These are phyloP conservation scores for Paradoxurus hermaphroditus DNA, from an alignment of 2,113 vertebrate genomes.

Conservation along the genomic window DNA sequence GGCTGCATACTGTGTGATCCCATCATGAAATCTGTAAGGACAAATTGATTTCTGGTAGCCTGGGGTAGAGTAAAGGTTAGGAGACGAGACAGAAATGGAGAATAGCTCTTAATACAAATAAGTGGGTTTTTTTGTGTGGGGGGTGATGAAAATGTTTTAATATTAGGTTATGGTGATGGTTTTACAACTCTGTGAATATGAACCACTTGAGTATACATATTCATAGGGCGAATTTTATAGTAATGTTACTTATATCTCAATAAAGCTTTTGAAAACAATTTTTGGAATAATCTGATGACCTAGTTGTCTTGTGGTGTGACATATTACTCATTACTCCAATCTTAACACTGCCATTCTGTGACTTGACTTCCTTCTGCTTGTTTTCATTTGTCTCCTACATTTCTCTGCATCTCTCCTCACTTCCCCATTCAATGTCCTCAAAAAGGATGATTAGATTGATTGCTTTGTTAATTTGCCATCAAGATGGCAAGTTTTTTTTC, in stretches of 20 bases:
- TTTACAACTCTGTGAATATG: neutral
- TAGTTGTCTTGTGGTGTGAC: neutral
- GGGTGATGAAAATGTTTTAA: neutral
- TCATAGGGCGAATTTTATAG: neutral
- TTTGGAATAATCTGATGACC: neutral
- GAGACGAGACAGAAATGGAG: neutral
- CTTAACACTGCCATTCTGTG: neutral
- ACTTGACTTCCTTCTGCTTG: neutral
- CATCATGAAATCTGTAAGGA: neutral
- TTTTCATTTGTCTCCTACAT: neutral
- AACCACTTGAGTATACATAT: neutral
- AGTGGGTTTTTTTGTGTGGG: neutral
- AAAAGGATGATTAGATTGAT: neutral
- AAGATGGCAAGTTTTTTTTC: neutral
- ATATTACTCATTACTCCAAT: neutral
- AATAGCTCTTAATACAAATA: neutral
- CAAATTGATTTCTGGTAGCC: neutral
- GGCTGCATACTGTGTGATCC: neutral
- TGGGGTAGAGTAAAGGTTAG: neutral
- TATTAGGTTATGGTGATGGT: neutral
- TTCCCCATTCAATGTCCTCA: neutral
- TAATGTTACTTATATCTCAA: neutral
- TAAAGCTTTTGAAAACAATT: neutral
- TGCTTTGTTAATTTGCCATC: neutral
- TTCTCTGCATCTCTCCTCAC: neutral